phyloP scores from a whole-genome alignment of 2,888 invertebrate species.

The Zygaena filipendulae region DNA sequence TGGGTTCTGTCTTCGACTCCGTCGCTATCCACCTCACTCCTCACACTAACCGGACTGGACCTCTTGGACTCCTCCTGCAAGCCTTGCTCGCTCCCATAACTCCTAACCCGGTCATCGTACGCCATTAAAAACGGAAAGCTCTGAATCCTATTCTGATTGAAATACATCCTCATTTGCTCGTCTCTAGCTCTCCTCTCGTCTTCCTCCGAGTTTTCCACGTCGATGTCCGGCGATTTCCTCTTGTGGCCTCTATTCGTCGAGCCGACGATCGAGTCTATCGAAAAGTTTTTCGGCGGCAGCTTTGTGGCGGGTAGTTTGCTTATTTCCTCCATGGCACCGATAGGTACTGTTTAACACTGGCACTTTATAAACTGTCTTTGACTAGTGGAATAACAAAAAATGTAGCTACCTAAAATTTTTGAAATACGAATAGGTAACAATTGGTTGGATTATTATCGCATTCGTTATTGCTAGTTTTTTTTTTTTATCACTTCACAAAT shows the following conservation, averaged over 20 bases:
- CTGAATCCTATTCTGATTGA: slow-evolving; percentile 49
- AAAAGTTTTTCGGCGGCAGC: slow-evolving; percentile 70
- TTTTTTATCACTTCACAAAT: no score
- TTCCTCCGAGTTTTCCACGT: slow-evolving; percentile 54
- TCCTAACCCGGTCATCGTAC: slow-evolving; percentile 47
- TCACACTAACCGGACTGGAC: slow-evolving; percentile 50
- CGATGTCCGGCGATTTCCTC: slow-evolving; percentile 52
- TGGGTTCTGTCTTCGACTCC: slow-evolving; percentile 53
- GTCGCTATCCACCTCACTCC: slow-evolving; percentile 59
- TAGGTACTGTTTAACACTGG: slow-evolving; percentile 1
- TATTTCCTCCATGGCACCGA: slow-evolving; percentile 46
- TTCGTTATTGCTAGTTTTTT: no score
- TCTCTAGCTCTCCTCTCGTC: slow-evolving; percentile 48
- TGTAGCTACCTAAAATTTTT: no score
- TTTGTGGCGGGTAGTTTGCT: slow-evolving; percentile 54
- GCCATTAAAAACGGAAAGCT: slow-evolving; percentile 63
- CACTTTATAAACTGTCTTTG: no score
- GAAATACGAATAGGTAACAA: no score
- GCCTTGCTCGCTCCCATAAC: slow-evolving; percentile 28
- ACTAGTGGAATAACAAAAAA: no score
- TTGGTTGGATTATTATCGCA: no score
- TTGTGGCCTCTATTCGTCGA: slow-evolving; percentile 40
- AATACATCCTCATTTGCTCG: slow-evolving; percentile 52
- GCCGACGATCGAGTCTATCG: slow-evolving; percentile 72
- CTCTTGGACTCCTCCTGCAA: slow-evolving; percentile 48